These are phyloP conservation scores for Pungitius pungitius DNA, from an alignment of 2,113 vertebrate species.

Conservation along the genomic window DNA sequence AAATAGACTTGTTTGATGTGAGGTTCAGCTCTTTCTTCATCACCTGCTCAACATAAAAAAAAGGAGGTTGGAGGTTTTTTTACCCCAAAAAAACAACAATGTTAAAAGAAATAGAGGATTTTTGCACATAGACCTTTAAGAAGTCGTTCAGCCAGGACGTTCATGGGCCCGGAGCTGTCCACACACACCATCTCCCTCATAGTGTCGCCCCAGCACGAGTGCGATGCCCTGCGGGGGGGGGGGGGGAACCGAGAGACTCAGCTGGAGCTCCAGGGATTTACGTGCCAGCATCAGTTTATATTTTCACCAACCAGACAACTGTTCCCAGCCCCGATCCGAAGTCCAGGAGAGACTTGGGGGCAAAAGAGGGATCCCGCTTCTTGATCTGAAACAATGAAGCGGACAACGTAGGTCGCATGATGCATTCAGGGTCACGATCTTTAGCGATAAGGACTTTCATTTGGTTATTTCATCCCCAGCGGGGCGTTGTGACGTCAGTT, in stretches of 20 bases:
- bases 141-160: slow-evolving; percentile 84
- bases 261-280: neutral
- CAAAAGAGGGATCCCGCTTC: slow-evolving; percentile 81
- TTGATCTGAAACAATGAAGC: slow-evolving; percentile 79
- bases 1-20: slow-evolving; percentile 86
- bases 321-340: slow-evolving; percentile 89
- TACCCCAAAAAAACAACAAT: no score
- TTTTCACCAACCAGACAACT: slow-evolving; percentile 83
- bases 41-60: slow-evolving; percentile 71
- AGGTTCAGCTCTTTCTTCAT: slow-evolving; percentile 72
- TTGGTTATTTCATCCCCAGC: neutral
- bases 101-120: neutral
- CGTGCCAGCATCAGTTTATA: neutral
- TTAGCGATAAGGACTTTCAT: neutral
- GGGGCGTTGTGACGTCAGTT: neutral
- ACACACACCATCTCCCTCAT: slow-evolving; percentile 88
- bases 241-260: neutral
- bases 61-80: neutral
- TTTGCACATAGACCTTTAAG: slow-evolving; percentile 72
- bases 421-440: neutral
- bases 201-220: slow-evolving; percentile 82
- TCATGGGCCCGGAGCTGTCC: slow-evolving; percentile 86
- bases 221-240: slow-evolving; percentile 82
- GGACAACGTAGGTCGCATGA: neutral
- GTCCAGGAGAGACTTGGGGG: slow-evolving; percentile 86